Percentiles rank a stretch among this genome's conserved stretches.
These are phyloP conservation scores for Bombus turneri DNA, from an alignment of 1,140 invertebrate genomes.

Conservation along the genomic window DNA sequence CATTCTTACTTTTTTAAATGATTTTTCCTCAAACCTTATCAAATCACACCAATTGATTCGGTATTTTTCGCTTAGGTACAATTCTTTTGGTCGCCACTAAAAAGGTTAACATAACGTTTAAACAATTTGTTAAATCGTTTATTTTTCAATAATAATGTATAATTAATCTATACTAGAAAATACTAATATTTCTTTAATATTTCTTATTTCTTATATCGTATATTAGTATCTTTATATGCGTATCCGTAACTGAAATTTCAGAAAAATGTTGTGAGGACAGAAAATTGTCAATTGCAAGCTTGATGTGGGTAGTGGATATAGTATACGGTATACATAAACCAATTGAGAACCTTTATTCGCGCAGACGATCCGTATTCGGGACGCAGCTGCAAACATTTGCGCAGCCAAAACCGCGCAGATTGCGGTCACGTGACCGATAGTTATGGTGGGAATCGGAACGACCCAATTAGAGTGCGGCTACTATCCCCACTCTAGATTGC, in stretches of 20 bases:
- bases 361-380: slow-evolving; percentile 64
- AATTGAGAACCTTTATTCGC: slow-evolving; percentile 52
- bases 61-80: too few species aligned
- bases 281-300: neutral
- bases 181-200: neutral
- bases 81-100: too few species aligned
- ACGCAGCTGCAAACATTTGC: slow-evolving; percentile 64
- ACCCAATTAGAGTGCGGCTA: neutral
- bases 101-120: neutral
- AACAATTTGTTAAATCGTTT: neutral
- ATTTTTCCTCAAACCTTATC: too few species aligned
- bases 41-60: too few species aligned
- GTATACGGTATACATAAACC: neutral
- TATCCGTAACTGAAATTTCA: neutral
- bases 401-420: slow-evolving; percentile 58
- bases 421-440: slow-evolving; percentile 50
- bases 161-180: neutral
- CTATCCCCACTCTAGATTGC: slow-evolving; percentile 37
- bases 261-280: neutral
- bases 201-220: neutral
- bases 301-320: neutral
- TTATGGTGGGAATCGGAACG: slow-evolving; percentile 27
- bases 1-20: too few species aligned
- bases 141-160: neutral
- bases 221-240: neutral